These are phyloP conservation scores for Zapornia atra DNA, from an alignment of 2,113 vertebrate genomes.

Conservation along the genomic window DNA sequence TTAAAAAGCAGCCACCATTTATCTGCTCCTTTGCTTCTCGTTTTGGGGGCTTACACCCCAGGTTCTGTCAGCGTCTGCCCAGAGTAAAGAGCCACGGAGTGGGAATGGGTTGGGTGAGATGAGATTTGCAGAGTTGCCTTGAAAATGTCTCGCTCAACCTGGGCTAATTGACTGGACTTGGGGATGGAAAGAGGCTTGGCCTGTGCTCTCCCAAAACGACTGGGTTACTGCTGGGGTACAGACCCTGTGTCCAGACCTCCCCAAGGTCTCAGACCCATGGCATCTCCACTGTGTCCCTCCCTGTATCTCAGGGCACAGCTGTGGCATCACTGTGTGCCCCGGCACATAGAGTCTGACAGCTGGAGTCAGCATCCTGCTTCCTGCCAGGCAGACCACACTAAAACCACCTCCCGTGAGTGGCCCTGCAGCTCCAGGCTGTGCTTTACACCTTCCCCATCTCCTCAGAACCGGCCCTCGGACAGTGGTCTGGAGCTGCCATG, in stretches of 20 bases:
- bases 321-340: rapidly evolving
- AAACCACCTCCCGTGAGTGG: background rate
- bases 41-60: background rate
- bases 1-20: background rate
- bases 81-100: background rate
- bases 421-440: background rate
- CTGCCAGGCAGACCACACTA: background rate
- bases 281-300: background rate
- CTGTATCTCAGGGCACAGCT: background rate
- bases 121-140: background rate
- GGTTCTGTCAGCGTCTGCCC: background rate
- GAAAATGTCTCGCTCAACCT: background rate
- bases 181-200: background rate
- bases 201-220: background rate
- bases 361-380: background rate
- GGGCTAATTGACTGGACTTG: background rate
- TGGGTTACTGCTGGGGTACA: background rate
- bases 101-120: background rate
- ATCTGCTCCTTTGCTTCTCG: background rate
- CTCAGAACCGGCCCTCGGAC: background rate
- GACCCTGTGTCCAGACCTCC: background rate
- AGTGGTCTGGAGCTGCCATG: background rate
- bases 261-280: background rate
- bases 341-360: background rate
- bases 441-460: background rate